phyloP scores from a whole-genome alignment of 1,140 invertebrate species.

The Hirudo medicinalis region DNA sequence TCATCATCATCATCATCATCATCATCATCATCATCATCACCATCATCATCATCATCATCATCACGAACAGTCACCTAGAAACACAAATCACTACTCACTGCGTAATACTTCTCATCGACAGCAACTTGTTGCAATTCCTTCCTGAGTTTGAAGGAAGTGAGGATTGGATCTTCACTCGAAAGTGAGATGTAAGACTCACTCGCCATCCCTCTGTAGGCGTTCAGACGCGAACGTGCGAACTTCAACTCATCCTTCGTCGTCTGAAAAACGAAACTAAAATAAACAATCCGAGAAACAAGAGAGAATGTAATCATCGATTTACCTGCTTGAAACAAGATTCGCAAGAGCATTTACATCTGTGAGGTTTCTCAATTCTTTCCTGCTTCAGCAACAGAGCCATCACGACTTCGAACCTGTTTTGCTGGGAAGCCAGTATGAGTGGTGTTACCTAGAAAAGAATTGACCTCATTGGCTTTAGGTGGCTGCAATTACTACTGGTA shows the following conservation, averaged over 20 bases:
- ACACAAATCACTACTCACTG: slow-evolving; percentile 15
- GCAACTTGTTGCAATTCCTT: slow-evolving; percentile 41
- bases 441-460: slow-evolving; percentile 35
- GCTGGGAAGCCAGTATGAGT: slow-evolving; percentile 37
- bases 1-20: neutral
- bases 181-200: slow-evolving; percentile 52
- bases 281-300: slow-evolving; percentile 31
- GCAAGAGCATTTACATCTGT: slow-evolving; percentile 50
- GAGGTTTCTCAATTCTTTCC: slow-evolving; percentile 44
- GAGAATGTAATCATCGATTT: neutral
- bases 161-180: slow-evolving; percentile 52
- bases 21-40: neutral
- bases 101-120: slow-evolving; percentile 21
- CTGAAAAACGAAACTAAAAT: neutral
- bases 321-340: slow-evolving; percentile 44
- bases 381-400: slow-evolving; percentile 37
- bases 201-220: slow-evolving; percentile 37
- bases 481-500: slow-evolving; percentile 33
- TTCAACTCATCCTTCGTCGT: slow-evolving; percentile 15
- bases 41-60: neutral
- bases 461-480: slow-evolving; percentile 34
- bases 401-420: slow-evolving; percentile 40
- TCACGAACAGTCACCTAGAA: neutral
- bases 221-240: slow-evolving; percentile 36
- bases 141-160: slow-evolving; percentile 50